Evolutionary conservation across 2,888 invertebrate genomes (phyloP).

Genomic region (Podabrus alpinus): DNA sequence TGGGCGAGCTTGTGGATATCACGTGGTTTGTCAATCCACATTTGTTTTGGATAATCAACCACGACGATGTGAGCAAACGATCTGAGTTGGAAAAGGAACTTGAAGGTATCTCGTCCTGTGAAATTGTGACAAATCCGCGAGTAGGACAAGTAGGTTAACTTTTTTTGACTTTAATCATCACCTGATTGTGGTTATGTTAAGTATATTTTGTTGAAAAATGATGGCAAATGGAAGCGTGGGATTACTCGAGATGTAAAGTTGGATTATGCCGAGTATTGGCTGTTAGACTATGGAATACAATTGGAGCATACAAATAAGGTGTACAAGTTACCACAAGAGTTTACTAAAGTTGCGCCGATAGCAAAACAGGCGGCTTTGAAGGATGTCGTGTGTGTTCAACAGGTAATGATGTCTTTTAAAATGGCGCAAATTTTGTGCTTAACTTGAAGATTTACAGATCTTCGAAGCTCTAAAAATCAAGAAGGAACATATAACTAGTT

Average conservation of each 20-base stretch:
- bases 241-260: neutral
- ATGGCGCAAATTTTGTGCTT: neutral
- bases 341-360: constrained; percentile 31
- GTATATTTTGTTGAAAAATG: constrained; percentile 1
- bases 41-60: constrained; percentile 42
- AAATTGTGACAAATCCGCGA: neutral
- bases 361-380: constrained; percentile 41
- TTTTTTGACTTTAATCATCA: neutral
- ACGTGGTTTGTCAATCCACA: constrained; percentile 43
- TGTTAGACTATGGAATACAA: constrained; percentile 42
- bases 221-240: constrained; percentile 8
- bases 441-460: neutral
- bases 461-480: neutral
- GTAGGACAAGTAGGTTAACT: neutral
- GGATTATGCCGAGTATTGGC: constrained; percentile 38
- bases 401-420: constrained; percentile 31
- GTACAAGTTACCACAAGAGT: constrained; percentile 36
- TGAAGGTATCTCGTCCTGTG: constrained; percentile 8
- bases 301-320: constrained; percentile 27
- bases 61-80: constrained; percentile 17
- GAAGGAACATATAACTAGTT: neutral
- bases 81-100: constrained; percentile 29
- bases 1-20: constrained; percentile 17
- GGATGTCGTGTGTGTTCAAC: constrained; percentile 38
- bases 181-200: neutral